A percentile compares a stretch with the other conserved stretches of the same genome.
phyloP scores from a whole-genome alignment of 2,888 invertebrate genomes.

The Cylloceria caligata region DNA sequence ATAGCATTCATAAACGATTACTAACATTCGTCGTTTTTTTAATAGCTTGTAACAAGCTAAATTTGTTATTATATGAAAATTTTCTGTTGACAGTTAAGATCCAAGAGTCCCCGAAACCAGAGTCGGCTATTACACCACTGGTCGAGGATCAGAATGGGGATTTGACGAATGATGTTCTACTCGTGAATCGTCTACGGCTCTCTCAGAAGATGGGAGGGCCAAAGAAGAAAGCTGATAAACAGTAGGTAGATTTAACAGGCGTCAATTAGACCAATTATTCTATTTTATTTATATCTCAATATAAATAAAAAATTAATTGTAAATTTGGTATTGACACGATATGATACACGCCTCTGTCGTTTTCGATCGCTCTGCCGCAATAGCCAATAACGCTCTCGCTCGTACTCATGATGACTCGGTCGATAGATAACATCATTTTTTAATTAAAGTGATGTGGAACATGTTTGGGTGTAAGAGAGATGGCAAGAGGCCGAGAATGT shows the following conservation, averaged over 20 bases:
- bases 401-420: too few species aligned
- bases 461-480: too few species aligned
- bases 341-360: too few species aligned
- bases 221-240: slow-evolving; percentile 87
- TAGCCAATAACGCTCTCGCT: too few species aligned
- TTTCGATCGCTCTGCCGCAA: too few species aligned
- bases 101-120: slow-evolving; percentile 82
- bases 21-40: background rate
- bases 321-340: background rate
- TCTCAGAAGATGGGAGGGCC: slow-evolving; percentile 91
- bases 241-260: slow-evolving; percentile 81
- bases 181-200: slow-evolving; percentile 92
- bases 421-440: too few species aligned
- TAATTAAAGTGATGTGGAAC: too few species aligned
- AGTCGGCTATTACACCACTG: slow-evolving; percentile 78
- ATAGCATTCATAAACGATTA: slow-evolving; percentile 13
- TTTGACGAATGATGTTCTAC: slow-evolving; percentile 87
- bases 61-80: background rate
- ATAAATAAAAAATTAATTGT: background rate
- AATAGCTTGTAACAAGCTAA: too few species aligned
- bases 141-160: slow-evolving; percentile 82
- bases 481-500: too few species aligned
- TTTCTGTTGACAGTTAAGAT: slow-evolving; percentile 73
- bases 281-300: background rate
- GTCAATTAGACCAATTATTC: background rate